These are phyloP conservation scores for Caenorhabditis auriculariae DNA, from an alignment of 2,888 invertebrate genomes.

Conservation along the genomic window DNA sequence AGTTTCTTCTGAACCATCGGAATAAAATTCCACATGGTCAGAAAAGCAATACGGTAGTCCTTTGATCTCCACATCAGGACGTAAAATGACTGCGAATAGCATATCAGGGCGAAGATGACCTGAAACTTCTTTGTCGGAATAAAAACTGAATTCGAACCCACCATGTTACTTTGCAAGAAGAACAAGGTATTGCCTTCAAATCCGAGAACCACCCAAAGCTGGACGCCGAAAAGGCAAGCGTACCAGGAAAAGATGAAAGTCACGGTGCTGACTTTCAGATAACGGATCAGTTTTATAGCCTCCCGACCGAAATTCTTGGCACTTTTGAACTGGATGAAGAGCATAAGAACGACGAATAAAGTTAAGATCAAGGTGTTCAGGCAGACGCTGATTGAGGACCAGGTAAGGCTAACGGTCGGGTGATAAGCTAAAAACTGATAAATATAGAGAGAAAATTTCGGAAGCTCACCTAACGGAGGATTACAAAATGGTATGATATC, in stretches of 20 bases:
- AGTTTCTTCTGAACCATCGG: too few relatives aligned
- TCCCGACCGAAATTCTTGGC: slow-evolving; percentile 17
- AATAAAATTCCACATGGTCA: too few relatives aligned
- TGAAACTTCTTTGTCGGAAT: too few relatives aligned
- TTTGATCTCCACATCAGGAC: too few relatives aligned
- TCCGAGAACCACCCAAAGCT: slow-evolving; percentile 14
- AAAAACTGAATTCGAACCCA: background rate
- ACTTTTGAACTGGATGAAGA: slow-evolving; percentile 13
- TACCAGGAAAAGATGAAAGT: slow-evolving; percentile 22
- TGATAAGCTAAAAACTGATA: too few relatives aligned
- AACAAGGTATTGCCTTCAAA: slow-evolving; percentile 11
- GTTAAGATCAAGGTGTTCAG: slow-evolving; percentile 11
- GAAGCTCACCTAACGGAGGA: too few relatives aligned
- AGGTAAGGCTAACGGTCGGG: slow-evolving; percentile 8
- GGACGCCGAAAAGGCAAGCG: slow-evolving; percentile 7
- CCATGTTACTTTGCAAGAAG: slow-evolving; percentile 17
- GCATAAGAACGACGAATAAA: slow-evolving; percentile 8
- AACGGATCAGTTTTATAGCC: slow-evolving; percentile 12
- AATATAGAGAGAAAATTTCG: too few relatives aligned
- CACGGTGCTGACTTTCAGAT: slow-evolving; percentile 13
- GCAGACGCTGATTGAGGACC: slow-evolving; percentile 12
- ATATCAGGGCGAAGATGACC: too few relatives aligned
- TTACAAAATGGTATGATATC: too few relatives aligned
- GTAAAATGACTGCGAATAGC: too few relatives aligned
- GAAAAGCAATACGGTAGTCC: too few relatives aligned